Percentiles rank a stretch among this genome's conserved stretches.
phyloP scores from a whole-genome alignment of 2,113 vertebrate genomes.

The Daubentonia madagascariensis region DNA sequence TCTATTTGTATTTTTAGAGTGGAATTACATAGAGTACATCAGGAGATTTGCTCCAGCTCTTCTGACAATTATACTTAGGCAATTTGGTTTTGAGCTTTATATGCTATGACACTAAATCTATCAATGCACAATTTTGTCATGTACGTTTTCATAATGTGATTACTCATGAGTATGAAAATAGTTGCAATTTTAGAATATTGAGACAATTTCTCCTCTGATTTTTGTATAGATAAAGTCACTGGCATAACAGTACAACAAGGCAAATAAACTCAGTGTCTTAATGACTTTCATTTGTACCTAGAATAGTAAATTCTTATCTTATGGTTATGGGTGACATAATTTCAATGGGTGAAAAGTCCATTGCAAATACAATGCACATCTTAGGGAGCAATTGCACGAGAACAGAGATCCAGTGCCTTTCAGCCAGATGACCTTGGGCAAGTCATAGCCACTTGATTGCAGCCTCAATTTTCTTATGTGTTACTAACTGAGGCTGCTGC shows the following conservation, averaged over 20 bases:
- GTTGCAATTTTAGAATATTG: not conserved
- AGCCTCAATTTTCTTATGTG: not conserved
- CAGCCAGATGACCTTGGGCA: not conserved
- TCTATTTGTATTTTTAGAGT: not conserved
- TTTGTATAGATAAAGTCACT: not conserved
- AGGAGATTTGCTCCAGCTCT: not conserved
- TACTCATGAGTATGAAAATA: not conserved
- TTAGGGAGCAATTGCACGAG: not conserved
- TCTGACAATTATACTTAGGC: not conserved
- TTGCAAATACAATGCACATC: not conserved
- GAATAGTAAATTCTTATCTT: not conserved
- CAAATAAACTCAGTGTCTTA: not conserved
- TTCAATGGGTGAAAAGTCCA: not conserved
- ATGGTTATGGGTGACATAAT: not conserved
- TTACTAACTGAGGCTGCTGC: not conserved
- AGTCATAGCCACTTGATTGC: not conserved
- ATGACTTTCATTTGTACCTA: not conserved
- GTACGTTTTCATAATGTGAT: not conserved
- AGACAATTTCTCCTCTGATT: not conserved
- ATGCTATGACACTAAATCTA: not conserved
- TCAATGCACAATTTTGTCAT: not conserved
- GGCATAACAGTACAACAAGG: not conserved
- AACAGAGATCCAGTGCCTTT: rapidly evolving
- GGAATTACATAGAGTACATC: not conserved
- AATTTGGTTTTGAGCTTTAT: not conserved